Percentiles rank a stretch among this genome's conserved stretches.
These are phyloP conservation scores for Chloroceryle amazona DNA, from an alignment of 2,797 vertebrate genomes.

Conservation along the genomic window DNA sequence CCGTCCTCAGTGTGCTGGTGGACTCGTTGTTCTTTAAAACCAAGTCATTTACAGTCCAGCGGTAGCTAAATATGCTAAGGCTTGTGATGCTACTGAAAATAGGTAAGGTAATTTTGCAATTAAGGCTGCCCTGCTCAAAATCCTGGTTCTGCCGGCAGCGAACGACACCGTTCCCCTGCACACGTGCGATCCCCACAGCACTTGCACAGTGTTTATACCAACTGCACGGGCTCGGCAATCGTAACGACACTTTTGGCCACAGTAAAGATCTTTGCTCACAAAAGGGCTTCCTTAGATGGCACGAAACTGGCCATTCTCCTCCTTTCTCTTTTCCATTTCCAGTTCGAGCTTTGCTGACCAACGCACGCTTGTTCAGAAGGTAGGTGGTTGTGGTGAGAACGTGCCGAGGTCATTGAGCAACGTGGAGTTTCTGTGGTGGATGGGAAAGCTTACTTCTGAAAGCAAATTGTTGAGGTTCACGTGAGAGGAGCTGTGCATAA, in stretches of 20 bases:
- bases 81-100: not conserved
- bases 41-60: not conserved
- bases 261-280: not conserved
- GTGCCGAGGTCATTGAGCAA: not conserved
- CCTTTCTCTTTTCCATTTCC: not conserved
- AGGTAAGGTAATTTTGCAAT: not conserved
- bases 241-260: not conserved
- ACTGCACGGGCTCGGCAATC: not conserved
- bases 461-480: not conserved
- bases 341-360: not conserved
- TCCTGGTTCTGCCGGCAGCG: not conserved
- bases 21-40: not conserved
- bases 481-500: constrained; percentile 3
- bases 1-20: not conserved
- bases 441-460: not conserved
- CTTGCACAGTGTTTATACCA: not conserved
- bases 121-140: not conserved
- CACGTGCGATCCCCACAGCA: not conserved
- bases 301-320: not conserved
- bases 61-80: not conserved
- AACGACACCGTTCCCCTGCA: not conserved
- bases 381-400: not conserved
- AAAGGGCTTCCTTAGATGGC: not conserved
- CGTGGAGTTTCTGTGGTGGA: not conserved
- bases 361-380: not conserved